A percentile compares a stretch with the other conserved stretches of the same genome.
Conservation (phyloP, 2,888 invertebrate genomes). For the Dendrolimus houi region DNA sequence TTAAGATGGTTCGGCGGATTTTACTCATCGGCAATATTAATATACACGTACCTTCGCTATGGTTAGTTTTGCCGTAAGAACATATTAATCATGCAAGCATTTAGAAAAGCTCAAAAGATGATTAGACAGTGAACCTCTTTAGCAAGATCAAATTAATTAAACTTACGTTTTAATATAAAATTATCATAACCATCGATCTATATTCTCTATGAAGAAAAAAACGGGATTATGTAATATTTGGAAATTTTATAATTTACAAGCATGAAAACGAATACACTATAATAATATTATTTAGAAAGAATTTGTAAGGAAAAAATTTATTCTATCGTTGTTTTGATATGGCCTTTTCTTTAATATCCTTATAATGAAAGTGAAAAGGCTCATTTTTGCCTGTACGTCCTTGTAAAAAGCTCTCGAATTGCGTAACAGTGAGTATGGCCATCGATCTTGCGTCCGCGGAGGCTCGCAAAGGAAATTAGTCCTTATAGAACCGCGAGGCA, state of each 20-base stretch:
- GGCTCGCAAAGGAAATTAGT: conserved; percentile 32
- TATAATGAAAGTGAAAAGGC: not conserved
- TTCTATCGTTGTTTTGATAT: not conserved
- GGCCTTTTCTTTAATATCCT: not conserved
- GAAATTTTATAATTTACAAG: not conserved
- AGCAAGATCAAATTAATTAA: too few relatives aligned
- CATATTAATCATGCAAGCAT: too few relatives aligned
- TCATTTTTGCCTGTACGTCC: not conserved
- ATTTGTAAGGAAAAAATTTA: not conserved
- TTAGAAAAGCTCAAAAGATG: too few relatives aligned
- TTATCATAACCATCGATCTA: too few relatives aligned
- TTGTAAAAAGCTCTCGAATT: conserved; percentile 7
- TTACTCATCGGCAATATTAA: too few relatives aligned
- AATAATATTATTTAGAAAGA: not conserved
- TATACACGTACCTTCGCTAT: too few relatives aligned
- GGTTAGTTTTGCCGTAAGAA: too few relatives aligned
- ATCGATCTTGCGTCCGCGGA: conserved; percentile 28
- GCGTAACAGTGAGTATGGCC: conserved; percentile 20
- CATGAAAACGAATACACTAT: not conserved
- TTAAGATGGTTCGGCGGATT: too few relatives aligned
- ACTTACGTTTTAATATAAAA: too few relatives aligned
- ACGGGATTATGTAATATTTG: not conserved
- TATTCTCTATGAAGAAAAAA: too few relatives aligned
- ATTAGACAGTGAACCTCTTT: too few relatives aligned
- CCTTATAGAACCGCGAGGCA: conserved; percentile 23